Evolutionary conservation across 2,113 vertebrate species (phyloP).

Genomic region (Channa maculata): DNA sequence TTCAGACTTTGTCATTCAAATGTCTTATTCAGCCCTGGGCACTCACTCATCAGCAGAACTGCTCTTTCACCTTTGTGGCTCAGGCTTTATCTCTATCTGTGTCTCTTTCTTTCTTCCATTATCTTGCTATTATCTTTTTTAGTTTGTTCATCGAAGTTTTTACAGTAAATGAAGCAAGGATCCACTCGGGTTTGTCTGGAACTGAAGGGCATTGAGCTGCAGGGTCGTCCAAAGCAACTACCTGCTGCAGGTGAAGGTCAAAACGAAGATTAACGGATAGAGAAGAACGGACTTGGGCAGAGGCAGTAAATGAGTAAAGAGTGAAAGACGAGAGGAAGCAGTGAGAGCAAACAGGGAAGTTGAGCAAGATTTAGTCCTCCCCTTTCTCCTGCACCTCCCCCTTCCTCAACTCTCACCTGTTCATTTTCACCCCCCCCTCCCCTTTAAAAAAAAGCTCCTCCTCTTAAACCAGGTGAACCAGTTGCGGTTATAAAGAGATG

Average conservation of each 20-base stretch:
- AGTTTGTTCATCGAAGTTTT: constrained; percentile 43
- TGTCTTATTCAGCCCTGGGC: not conserved
- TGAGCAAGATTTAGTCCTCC: constrained; percentile 41
- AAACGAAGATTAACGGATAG: not conserved
- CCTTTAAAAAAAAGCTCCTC: constrained; percentile 36
- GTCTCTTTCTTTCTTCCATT: constrained; percentile 41
- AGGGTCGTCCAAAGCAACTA: not conserved
- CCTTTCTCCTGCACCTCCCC: constrained; percentile 8
- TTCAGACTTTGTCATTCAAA: constrained; percentile 36
- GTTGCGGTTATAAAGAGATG: constrained; percentile 75
- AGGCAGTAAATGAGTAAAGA: constrained; percentile 1
- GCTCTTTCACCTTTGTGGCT: constrained; percentile 63
- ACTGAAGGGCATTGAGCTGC: too few relatives aligned
- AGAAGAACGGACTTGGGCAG: not conserved
- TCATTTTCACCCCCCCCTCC: constrained; percentile 22
- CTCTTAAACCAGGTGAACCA: constrained; percentile 67
- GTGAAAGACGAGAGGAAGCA: constrained; percentile 11
- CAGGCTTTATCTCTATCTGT: constrained; percentile 34
- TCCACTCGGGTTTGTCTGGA: not conserved
- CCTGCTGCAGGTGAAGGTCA: constrained; percentile 14
- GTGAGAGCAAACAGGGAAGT: constrained; percentile 56
- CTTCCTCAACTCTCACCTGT: constrained; percentile 49
- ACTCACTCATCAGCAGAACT: constrained; percentile 38
- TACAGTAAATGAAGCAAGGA: constrained; percentile 40
- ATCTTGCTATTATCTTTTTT: not conserved